A percentile compares a stretch with the other conserved stretches of the same genome.
phyloP scores from a whole-genome alignment of 2,797 vertebrate genomes.

The Sciurus vulgaris region DNA sequence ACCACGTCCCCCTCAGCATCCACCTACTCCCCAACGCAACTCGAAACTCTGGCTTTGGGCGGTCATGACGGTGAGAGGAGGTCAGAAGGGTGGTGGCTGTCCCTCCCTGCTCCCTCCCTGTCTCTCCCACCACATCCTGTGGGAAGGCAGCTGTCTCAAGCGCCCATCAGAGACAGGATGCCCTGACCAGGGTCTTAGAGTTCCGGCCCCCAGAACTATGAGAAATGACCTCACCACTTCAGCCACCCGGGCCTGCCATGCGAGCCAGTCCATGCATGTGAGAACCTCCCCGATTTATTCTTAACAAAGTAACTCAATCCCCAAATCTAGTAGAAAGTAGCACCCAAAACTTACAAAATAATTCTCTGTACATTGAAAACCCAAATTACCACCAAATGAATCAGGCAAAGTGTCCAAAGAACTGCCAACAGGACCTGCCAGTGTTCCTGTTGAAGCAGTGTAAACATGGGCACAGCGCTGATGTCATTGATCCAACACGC shows the following conservation, averaged over 20 bases:
- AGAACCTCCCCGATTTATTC: not conserved
- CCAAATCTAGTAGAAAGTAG: not conserved
- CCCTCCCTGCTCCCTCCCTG: not conserved
- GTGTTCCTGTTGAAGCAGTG: not conserved
- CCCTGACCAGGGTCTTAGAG: not conserved
- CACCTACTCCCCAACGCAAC: not conserved
- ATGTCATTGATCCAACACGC: not conserved
- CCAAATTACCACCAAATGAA: not conserved
- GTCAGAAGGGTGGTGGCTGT: not conserved
- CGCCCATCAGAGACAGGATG: not conserved
- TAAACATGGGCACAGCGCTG: not conserved
- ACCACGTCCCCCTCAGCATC: not conserved
- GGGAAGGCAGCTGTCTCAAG: not conserved
- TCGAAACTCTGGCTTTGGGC: not conserved
- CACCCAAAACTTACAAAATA: not conserved
- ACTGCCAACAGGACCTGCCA: not conserved
- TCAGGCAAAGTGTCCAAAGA: not conserved
- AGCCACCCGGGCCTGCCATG: not conserved
- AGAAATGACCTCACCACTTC: too few relatives aligned
- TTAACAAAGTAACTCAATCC: not conserved
- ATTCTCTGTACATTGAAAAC: not conserved
- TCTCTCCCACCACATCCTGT: not conserved
- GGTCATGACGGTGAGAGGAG: not conserved
- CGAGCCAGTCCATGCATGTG: not conserved
- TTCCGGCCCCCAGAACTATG: too few relatives aligned